Conservation (phyloP, 2,113 vertebrate genomes). For the Empidonax traillii region DNA sequence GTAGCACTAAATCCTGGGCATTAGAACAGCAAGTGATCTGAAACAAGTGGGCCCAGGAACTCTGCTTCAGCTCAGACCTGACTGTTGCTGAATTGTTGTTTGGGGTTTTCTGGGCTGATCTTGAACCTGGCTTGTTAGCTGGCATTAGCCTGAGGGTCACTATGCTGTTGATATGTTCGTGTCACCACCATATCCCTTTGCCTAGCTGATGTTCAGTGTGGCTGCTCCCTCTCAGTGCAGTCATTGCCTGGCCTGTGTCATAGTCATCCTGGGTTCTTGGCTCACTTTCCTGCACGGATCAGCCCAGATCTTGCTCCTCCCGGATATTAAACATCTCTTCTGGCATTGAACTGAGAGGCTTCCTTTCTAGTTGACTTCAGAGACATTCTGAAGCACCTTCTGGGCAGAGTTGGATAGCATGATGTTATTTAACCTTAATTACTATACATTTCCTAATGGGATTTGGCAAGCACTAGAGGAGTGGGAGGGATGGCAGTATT, state of each 20-base stretch:
- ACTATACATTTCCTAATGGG: neutral
- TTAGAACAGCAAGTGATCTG: neutral
- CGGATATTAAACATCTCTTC: neutral
- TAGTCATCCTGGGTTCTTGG: neutral
- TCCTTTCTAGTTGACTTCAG: neutral
- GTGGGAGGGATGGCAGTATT: neutral
- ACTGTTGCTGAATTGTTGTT: neutral
- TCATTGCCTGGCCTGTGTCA: neutral
- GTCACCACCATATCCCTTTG: accelerated
- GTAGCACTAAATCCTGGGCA: neutral
- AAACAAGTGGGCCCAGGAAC: neutral
- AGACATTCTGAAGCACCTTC: neutral
- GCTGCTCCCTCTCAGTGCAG: neutral
- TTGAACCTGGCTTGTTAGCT: neutral
- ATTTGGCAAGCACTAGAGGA: neutral
- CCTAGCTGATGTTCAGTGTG: neutral
- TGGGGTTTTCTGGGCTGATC: neutral
- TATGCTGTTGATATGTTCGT: neutral
- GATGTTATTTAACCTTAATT: neutral
- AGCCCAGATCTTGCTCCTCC: neutral
- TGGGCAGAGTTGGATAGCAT: neutral
- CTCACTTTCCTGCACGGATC: neutral
- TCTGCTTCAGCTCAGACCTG: neutral
- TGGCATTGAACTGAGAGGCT: neutral
- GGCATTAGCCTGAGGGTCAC: neutral